Conservation (phyloP, 2,888 invertebrate species). For the Anarsia innoxiella region DNA sequence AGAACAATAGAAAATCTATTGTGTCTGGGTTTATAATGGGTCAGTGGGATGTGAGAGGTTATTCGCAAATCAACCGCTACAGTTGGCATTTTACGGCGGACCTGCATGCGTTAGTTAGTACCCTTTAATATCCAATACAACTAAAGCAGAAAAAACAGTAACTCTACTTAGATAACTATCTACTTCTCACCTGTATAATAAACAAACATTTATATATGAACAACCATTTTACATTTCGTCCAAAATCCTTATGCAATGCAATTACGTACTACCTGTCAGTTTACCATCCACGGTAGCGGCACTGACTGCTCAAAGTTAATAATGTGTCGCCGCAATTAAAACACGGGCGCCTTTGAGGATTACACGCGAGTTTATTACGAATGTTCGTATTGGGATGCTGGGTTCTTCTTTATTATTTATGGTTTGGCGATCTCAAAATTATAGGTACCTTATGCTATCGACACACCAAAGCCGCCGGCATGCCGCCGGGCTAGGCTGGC, state of each 20-base stretch:
- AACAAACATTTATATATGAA: neutral
- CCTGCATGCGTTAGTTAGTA: too few relatives aligned
- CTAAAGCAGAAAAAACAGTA: too few relatives aligned
- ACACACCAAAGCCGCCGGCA: too few relatives aligned
- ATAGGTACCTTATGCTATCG: neutral
- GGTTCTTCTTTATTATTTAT: neutral
- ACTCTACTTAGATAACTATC: too few relatives aligned
- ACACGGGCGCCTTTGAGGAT: constrained; percentile 8
- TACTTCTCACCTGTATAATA: neutral
- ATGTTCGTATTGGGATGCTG: neutral
- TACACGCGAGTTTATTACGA: neutral
- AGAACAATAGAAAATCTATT: too few relatives aligned
- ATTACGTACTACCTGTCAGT: neutral
- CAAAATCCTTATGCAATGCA: neutral
- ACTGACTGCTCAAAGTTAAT: neutral
- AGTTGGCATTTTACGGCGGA: too few relatives aligned
- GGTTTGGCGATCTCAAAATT: neutral
- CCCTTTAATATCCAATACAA: too few relatives aligned
- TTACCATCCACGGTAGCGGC: neutral
- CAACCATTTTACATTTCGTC: neutral
- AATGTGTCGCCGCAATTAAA: neutral
- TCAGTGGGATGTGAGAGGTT: too few relatives aligned
- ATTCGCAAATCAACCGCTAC: too few relatives aligned
- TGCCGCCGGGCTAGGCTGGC: too few relatives aligned
- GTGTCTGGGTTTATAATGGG: too few relatives aligned